phyloP scores from a whole-genome alignment of 1,140 invertebrate genomes.

The Stegodyphus dumicola region DNA sequence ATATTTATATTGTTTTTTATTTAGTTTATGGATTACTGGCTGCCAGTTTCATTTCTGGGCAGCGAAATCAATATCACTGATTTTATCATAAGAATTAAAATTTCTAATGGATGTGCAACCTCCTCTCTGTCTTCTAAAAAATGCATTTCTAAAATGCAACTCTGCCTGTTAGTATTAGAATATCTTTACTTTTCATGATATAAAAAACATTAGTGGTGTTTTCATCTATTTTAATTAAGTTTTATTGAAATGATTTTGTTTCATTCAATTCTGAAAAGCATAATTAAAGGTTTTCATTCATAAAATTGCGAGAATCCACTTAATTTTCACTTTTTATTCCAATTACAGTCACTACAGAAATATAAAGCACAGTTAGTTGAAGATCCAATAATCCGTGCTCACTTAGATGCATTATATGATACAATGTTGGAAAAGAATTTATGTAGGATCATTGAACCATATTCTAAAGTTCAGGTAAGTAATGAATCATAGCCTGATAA shows the following conservation, averaged over 20 bases:
- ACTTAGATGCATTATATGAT: slow-evolving; percentile 96
- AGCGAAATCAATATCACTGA: no score
- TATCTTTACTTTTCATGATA: no score
- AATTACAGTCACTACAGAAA: slow-evolving; percentile 75
- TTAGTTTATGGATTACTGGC: no score
- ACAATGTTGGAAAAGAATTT: slow-evolving; percentile 99
- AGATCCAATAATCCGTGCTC: slow-evolving; percentile 95
- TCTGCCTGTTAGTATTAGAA: no score
- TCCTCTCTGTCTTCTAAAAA: no score
- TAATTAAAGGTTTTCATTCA: not conserved
- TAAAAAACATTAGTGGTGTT: no score
- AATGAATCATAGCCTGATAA: not conserved
- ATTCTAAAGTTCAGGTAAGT: slow-evolving; percentile 92
- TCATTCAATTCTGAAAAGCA: not conserved
- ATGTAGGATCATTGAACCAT: slow-evolving; percentile 98
- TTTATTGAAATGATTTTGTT: no score
- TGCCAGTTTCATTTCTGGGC: no score
- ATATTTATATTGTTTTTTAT: not conserved
- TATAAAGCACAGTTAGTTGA: slow-evolving; percentile 93
- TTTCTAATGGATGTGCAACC: no score
- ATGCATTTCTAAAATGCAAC: no score
- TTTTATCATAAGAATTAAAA: no score
- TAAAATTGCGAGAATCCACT: not conserved
- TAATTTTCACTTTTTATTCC: not conserved
- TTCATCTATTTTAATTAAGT: no score